Percentiles rank a stretch among this genome's conserved stretches.
Conservation (phyloP, 2,797 vertebrate species). For the Lacerta viridis region DNA sequence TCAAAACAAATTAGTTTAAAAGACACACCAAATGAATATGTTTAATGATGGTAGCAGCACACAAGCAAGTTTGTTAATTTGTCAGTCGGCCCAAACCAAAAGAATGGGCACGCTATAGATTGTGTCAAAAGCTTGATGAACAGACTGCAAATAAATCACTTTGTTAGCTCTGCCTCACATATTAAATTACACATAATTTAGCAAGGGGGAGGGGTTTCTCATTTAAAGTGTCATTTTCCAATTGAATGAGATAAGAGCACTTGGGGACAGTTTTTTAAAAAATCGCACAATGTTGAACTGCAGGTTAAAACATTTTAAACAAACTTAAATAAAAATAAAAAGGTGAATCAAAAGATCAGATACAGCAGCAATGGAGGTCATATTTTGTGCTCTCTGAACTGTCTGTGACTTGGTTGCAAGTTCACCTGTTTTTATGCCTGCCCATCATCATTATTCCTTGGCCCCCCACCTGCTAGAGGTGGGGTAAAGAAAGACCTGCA, state of each 20-base stretch:
- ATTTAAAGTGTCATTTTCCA: conserved; percentile 14
- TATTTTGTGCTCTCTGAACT: background rate
- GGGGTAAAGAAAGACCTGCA: background rate
- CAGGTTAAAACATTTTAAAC: no score
- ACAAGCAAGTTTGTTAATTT: conserved; percentile 61
- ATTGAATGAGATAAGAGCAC: conserved; percentile 31
- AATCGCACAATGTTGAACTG: background rate
- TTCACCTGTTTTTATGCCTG: background rate
- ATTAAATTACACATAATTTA: conserved; percentile 60
- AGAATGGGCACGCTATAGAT: conserved; percentile 62
- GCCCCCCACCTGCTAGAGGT: background rate
- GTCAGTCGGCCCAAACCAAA: conserved; percentile 67
- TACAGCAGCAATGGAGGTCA: background rate
- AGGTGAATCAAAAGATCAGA: conserved; percentile 22
- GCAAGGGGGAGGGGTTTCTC: conserved; percentile 42
- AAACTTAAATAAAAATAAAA: no score
- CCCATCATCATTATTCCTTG: background rate
- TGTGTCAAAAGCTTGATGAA: conserved; percentile 48
- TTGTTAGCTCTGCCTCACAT: conserved; percentile 43
- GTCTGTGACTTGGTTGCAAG: background rate
- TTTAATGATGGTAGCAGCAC: conserved; percentile 19
- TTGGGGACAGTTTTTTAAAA: background rate
- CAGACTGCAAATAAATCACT: conserved; percentile 50
- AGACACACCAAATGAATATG: conserved; percentile 47
- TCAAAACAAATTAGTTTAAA: conserved; percentile 67